Percentiles rank a stretch among this genome's conserved stretches.
Evolutionary conservation across 2,797 vertebrate genomes (phyloP).

Genomic region (Falco berigora): DNA sequence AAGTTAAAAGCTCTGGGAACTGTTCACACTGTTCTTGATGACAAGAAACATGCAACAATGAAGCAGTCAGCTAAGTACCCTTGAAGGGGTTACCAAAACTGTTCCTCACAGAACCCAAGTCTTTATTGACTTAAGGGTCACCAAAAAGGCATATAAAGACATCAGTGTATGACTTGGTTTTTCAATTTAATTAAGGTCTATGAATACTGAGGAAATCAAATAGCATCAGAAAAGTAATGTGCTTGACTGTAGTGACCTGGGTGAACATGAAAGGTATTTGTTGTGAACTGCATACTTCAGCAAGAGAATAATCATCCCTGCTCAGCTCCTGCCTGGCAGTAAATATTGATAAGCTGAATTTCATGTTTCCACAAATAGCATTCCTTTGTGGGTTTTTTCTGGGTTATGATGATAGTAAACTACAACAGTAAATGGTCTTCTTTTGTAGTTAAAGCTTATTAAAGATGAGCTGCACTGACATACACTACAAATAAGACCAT

Average conservation of each 20-base stretch:
- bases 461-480: background rate
- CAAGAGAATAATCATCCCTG: background rate
- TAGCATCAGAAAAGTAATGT: background rate
- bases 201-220: background rate
- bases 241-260: rapidly evolving
- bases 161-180: background rate
- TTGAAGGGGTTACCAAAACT: background rate
- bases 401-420: background rate
- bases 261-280: background rate
- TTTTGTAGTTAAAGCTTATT: background rate
- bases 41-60: background rate
- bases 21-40: background rate
- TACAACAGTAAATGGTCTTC: background rate
- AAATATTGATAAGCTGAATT: background rate
- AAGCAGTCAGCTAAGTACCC: background rate
- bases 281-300: background rate
- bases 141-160: background rate
- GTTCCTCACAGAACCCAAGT: background rate
- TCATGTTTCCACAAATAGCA: background rate
- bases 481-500: background rate
- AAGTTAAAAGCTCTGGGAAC: background rate
- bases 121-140: background rate
- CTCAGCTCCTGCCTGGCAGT: background rate
- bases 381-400: background rate
- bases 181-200: background rate